phyloP scores from a whole-genome alignment of 2,113 vertebrate species.

The Aplodontia rufa region DNA sequence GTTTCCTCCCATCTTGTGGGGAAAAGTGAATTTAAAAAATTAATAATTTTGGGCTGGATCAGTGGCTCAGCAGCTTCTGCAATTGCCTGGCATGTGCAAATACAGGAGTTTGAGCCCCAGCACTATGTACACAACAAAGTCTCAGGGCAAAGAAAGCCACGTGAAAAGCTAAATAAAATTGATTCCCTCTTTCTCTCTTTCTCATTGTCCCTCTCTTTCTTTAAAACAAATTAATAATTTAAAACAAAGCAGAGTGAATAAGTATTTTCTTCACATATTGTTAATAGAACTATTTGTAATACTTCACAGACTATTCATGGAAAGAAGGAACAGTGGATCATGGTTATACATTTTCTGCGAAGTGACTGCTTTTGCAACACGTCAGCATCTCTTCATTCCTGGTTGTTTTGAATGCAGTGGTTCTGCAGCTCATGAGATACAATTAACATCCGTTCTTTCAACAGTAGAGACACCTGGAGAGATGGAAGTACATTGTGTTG shows the following conservation, averaged over 20 bases:
- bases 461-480: slow-evolving; percentile 67
- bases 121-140: no score
- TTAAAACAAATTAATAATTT: not conserved
- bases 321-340: slow-evolving; percentile 37
- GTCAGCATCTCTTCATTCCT: not conserved
- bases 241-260: slow-evolving; percentile 7
- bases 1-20: not conserved
- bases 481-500: slow-evolving; percentile 69
- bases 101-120: no score
- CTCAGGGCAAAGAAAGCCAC: no score
- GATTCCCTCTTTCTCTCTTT: no score
- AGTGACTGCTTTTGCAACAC: not conserved
- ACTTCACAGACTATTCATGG: slow-evolving; percentile 45
- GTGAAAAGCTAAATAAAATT: no score
- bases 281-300: slow-evolving; percentile 8
- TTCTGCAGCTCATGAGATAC: slow-evolving; percentile 72
- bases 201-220: no score
- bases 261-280: slow-evolving; percentile 33
- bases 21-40: not conserved
- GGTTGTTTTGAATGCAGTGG: slow-evolving; percentile 34
- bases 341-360: slow-evolving; percentile 40
- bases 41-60: no score
- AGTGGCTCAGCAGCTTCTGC: no score
- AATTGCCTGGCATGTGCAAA: no score
- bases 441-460: slow-evolving; percentile 75